Evolutionary conservation across 2,888 invertebrate species (phyloP), one percentile per base, ranked within the genome.

Genomic region (Adelphocoris suturalis): DNA sequence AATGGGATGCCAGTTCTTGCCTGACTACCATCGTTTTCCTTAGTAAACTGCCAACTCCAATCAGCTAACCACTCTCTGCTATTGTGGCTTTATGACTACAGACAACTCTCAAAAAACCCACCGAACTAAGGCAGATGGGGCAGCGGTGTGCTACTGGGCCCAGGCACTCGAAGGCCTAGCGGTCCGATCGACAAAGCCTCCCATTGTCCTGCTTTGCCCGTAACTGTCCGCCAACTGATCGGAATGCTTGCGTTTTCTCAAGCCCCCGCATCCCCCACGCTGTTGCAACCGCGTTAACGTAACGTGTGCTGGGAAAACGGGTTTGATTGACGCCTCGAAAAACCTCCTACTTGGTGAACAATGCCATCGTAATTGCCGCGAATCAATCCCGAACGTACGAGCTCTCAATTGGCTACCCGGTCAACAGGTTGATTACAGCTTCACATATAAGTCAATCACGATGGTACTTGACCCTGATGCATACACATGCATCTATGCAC

Each of bases 201-300:
- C 86, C 76, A 86, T 86, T 86, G 86, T 86, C 86, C 86, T 68
- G 23, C 75, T 86, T 48, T 68, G 37, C 47, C 86, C 55, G 68
- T 68, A 75, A 86, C 68, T 76, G 68, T 68, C 52, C 85, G 28
- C 55, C 86, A 37, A 19, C 86, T 86, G 86, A 86, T 86, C 75
- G 86, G 86, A 86, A 86, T 86, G 86, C 86, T 86, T 48, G 86
- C 86, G 86, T 86, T 76, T 86, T 86, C 86, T 86, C 86, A 76
- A 28, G 47, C 16, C 16, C 81, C 16, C 47, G 47, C 82, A 82
- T 82, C 82, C 52, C 52, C 82, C 82, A 82, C 82, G 82, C 23
- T 82, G 23, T 55, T 82, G 82, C 82, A 82, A 82, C 47, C 82
- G 48, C 5, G 78, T 78, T 78, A 78, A 28, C 78, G 78, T 78